Evolutionary conservation across 2,797 vertebrate species (phyloP), one percentile per base, ranked within the genome.

Genomic region (Hozukius guyotensis): DNA sequence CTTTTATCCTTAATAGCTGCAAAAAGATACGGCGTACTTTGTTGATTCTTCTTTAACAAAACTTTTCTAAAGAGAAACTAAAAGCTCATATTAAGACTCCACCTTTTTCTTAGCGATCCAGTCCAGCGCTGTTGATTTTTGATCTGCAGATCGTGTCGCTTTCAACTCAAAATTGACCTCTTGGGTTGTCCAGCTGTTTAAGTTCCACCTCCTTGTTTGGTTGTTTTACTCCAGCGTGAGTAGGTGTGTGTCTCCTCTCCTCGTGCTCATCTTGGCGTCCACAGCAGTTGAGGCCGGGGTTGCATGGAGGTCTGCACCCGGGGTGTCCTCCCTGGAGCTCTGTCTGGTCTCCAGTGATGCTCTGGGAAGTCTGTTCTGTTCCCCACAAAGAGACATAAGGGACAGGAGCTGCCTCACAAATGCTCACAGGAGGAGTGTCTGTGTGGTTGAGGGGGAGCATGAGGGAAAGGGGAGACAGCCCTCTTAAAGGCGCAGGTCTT

Each of bases 401-500:
- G 94, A 96, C 95, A 95, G 92, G 86, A 93, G 93, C 94, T 92
- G 94, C 94, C 93, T 95, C 93, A 91, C 94, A 94, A 95, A 94
- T 93, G 95, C 93, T 94, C 94, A 92, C 88, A 94, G 94, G 94
- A 95, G 96, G 95, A 94, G 95, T 93, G 95, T 94, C 94, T 94
- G 89, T 89, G 87, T 92, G 94, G 92, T 78, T 92, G 93, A 95
- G 93, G 92, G 93, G 93, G 94, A 94, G 93, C 94, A 93, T 93
- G 94, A 94, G 94, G 91, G 88, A 94, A 90, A 93, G 92, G 83
- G 91, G 92, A 93, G 93, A 94, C 93, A 93, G 93, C 94, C 95
- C 94, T 94, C 96, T 96, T 96, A 96, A 96, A 96, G 96, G 95
- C 91, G 72, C 95, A 95, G 95, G 84, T 89, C 92, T 91, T 94